Base-by-base conservation (phyloP, 2,113 vertebrate species). In the Centropus unirufus region DNA sequence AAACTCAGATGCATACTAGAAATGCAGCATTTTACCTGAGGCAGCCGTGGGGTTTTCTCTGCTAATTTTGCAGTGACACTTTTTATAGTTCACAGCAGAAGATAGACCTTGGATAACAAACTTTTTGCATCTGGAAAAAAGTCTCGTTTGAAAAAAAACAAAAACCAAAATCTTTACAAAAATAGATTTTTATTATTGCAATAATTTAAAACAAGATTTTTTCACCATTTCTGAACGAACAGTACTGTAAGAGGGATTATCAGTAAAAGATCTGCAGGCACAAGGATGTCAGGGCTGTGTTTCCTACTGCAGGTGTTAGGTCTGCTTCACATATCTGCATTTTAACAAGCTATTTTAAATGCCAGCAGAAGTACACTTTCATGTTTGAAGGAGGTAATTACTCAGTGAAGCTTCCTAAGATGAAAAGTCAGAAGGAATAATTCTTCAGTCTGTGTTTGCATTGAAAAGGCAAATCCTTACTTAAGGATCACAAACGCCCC, bases 121-220 rank as follows among this genome's bases (percentile, higher is more conserved):
- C 5, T 74, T 36, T 80, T 34, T 34, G 14, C 44, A 82, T 82
- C 62, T 64, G 49, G 23, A 57, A 76, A 68, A 62, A 20, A 20
- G 20, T 39, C 6, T 57, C 64, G 9, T 49, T 22, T 24, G 5
- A 62, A 30, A 63, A 83, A 77, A 63, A 88, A 90, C 49, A 66
- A 79, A 44, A 29, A 47, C 22, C 36, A 36, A 36, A 36, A 68
- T 55, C n/a, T 92, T 97, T 96, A 90, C 23, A 93, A 97, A 97
- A 96, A 96, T 97, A 98, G 18, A 81, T 89, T 77, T 97, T 96
- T 96, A 95, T 97, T 96, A 68, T 87, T 64, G 58, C 58, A 96
- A 61, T 97, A 96, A 96, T 96, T 95, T 89, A 84, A 89, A 92
- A 63, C 18, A 51, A 49, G 30, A 49, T 24, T 63, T 52, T 70